Evolutionary conservation across 1,140 invertebrate genomes (phyloP), one percentile per base, ranked within the genome.

Genomic region (Panulirus ornatus): DNA sequence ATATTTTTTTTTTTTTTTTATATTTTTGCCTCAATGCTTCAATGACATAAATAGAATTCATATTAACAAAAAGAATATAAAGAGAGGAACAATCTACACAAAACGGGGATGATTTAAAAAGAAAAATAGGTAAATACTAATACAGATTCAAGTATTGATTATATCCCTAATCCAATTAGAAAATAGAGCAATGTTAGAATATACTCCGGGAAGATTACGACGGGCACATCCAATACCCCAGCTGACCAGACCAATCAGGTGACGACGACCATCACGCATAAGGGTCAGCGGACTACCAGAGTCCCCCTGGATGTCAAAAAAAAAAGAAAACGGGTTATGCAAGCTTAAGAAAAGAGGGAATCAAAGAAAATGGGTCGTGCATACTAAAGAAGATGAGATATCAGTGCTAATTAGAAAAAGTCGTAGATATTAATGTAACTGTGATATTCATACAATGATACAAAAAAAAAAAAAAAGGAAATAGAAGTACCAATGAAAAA

Each of bases 191-290:
- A 93, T 93, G 47, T 93, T 93, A 6, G 93, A 93, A 83, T 93
- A 93, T 9, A 93, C 93, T 54, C 93, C 93, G 38, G 93, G 93
- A n/a, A 93, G 91, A 1, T 92, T 92, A 0, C 92, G 91, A 44
- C 93, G 92, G 5, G 93, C 94, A 91, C 94, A 95, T 9, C 92
- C 93, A 84, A 93, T 93, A 19, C 94, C 94, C 94, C 94, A 95
- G 63, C 94, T 94, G 6, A 94, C 93, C 16, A 95, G 92, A 36
- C 95, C 95, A 70, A 94, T 93, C 6, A 95, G 91, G 54, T 93
- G 93, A 78, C 94, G 93, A 30, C 79, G 73, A 9, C 92, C 92
- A 51, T 90, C 71, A 11, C 44, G 47, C 63, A 75, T 71, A 38
- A 91, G 88, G 27, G 88, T 90, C 22, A 90, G 82, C 30, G 88